Conservation (phyloP, 2,113 vertebrate species). For the Pontoporia blainvillei region DNA sequence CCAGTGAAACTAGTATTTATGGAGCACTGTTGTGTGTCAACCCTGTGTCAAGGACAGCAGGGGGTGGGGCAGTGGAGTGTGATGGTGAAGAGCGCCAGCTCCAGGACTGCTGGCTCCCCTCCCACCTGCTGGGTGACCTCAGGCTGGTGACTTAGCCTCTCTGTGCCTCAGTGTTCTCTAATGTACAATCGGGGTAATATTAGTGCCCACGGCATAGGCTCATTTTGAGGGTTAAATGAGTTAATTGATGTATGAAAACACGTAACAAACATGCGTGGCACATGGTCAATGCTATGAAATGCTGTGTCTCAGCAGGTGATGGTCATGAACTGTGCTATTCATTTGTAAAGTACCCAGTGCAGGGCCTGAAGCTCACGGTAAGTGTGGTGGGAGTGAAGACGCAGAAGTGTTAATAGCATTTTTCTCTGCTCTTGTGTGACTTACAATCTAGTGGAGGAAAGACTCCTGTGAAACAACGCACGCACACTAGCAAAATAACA, state of each 20-base stretch:
- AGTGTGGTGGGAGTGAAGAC: background rate
- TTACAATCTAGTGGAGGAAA: background rate
- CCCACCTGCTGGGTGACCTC: background rate
- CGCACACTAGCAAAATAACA: background rate
- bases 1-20: background rate
- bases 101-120: background rate
- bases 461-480: background rate
- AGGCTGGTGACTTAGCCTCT: background rate
- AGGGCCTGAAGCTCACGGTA: background rate
- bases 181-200: background rate
- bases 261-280: background rate
- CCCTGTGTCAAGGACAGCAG: background rate
- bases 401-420: background rate
- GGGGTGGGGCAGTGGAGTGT: background rate
- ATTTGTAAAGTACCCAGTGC: background rate
- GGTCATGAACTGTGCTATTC: background rate
- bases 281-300: background rate
- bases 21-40: background rate
- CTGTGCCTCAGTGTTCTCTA: background rate
- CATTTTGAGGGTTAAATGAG: background rate
- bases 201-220: background rate
- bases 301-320: background rate
- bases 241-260: background rate
- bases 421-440: background rate
- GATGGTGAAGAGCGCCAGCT: background rate